phyloP scores from a whole-genome alignment of 1,140 invertebrate genomes.

The Teleogryllus occipitalis region DNA sequence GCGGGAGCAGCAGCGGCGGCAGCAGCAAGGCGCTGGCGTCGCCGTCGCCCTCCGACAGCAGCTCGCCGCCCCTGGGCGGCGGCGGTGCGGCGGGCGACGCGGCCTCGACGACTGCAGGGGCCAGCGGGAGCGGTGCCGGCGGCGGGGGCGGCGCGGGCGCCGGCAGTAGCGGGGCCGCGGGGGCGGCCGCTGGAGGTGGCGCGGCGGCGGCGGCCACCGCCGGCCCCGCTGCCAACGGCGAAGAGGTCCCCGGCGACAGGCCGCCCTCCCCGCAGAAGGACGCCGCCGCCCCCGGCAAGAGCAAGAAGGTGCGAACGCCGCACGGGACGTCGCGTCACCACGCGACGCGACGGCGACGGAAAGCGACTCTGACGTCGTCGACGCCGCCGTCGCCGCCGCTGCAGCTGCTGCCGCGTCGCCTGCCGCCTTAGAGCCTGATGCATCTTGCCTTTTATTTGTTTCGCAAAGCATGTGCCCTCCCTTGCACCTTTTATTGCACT shows the following conservation, averaged over 20 bases:
- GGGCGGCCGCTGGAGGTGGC: background rate
- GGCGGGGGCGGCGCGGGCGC: background rate
- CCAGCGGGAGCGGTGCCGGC: background rate
- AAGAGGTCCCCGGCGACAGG: constrained; percentile 12
- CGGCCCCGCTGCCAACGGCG: constrained; percentile 14
- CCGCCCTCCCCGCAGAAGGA: constrained; percentile 20
- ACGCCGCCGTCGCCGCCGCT: background rate
- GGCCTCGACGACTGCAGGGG: background rate
- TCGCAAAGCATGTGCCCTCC: background rate
- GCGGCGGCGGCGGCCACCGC: background rate
- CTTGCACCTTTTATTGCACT: background rate
- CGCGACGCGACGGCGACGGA: too few species aligned
- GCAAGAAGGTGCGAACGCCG: constrained; percentile 25
- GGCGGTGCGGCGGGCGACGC: background rate
- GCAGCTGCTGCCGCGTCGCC: background rate
- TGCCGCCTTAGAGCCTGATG: background rate
- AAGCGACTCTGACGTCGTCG: too few species aligned
- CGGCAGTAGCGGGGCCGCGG: constrained; percentile 2
- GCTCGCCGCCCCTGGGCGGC: background rate
- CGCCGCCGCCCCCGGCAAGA: constrained; percentile 19
- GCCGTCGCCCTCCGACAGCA: background rate
- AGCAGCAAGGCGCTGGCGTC: background rate
- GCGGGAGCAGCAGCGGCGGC: constrained; percentile 15
- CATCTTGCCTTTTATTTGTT: background rate
- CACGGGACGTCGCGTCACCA: background rate